Conservation (phyloP, 2,797 vertebrate species). For the Pseudotriccus pelzelni region DNA sequence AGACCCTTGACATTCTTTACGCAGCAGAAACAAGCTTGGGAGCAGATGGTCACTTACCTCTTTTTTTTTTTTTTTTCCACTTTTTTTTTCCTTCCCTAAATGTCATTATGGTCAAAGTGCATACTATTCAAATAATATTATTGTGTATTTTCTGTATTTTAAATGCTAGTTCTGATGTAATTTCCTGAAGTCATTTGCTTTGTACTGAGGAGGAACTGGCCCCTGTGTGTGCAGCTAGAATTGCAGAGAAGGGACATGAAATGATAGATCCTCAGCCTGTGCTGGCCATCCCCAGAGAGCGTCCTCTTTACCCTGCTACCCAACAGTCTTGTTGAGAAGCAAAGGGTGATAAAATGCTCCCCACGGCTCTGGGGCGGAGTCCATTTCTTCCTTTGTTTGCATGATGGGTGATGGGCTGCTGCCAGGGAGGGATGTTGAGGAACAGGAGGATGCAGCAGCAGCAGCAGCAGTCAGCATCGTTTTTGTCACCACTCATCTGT, state of each 20-base stretch:
- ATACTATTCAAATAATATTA: conserved; percentile 43
- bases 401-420: rapidly evolving
- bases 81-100: neutral
- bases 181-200: conserved; percentile 44
- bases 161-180: conserved; percentile 42
- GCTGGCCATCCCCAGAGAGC: neutral
- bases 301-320: neutral
- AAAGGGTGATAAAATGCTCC: neutral
- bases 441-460: neutral
- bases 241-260: neutral
- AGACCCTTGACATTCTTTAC: conserved; percentile 58
- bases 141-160: conserved; percentile 49
- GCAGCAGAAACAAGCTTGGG: conserved; percentile 12
- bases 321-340: rapidly evolving
- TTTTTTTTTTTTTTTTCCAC: neutral
- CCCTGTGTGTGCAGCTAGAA: neutral
- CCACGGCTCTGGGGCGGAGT: neutral
- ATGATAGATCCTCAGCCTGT: neutral
- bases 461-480: neutral
- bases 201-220: conserved; percentile 40
- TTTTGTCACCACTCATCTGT: neutral
- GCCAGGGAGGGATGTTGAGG: neutral
- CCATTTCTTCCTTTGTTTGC: neutral
- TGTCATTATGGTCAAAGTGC: conserved; percentile 64
- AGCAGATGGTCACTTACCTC: conserved; percentile 19